These are phyloP conservation scores for Neomorphus geoffroyi DNA, from an alignment of 2,797 vertebrate species.

Conservation along the genomic window DNA sequence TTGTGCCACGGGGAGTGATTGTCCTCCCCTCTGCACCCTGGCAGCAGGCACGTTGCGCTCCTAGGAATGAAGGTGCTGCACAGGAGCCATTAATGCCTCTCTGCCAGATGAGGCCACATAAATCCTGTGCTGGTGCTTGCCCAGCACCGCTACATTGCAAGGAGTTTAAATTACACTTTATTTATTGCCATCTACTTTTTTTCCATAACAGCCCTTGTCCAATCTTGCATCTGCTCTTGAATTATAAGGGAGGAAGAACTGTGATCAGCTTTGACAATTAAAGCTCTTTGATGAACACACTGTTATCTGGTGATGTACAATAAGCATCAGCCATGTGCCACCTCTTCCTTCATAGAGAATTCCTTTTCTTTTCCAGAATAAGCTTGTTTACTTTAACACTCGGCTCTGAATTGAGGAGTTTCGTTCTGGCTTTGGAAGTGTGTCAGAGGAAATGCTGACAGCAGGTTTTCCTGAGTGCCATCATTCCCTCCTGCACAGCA, in stretches of 20 bases:
- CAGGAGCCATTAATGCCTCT: not conserved
- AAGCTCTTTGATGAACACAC: not conserved
- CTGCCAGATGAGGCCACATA: not conserved
- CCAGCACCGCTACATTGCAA: not conserved
- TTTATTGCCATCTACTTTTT: not conserved
- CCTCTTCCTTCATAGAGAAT: not conserved
- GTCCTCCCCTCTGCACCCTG: not conserved
- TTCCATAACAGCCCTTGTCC: not conserved
- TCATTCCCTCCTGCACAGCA: not conserved
- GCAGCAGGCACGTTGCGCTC: not conserved
- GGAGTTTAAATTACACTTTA: not conserved
- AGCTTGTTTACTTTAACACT: not conserved
- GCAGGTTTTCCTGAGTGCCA: not conserved
- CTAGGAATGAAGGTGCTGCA: not conserved
- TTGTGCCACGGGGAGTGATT: not conserved
- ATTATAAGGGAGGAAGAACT: not conserved
- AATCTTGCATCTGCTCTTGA: not conserved
- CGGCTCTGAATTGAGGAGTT: not conserved
- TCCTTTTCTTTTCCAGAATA: not conserved
- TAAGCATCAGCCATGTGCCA: not conserved
- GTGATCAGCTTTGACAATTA: not conserved
- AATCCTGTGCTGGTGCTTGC: not conserved
- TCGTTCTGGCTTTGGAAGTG: not conserved
- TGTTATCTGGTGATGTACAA: not conserved
- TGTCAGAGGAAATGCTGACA: not conserved